Base-by-base conservation (phyloP, 2,888 invertebrate species). In the Eristalis arbustorum region DNA sequence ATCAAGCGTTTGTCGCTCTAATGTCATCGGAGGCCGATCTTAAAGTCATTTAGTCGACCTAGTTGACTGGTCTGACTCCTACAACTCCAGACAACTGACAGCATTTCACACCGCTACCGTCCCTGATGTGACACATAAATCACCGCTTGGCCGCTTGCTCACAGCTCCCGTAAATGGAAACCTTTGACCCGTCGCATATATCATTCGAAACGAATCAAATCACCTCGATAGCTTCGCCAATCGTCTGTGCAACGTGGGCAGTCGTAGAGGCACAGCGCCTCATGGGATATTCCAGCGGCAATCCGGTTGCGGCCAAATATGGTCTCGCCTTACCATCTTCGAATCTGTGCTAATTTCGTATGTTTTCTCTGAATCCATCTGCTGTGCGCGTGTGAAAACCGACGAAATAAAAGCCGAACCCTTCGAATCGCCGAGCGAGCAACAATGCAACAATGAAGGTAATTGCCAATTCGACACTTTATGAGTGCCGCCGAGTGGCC, bases 111-210 rank as follows among this genome's bases (percentile, higher is more conserved):
- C 2, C 5, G 1, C 49, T 8, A 18, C 6, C 49, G 18, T 5
- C 8, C n/a, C 8, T 18, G 49, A 8, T 18, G 8, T 49, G 49
- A 49, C 49, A 18, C 49, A 49, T 8, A 49, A 49, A 18, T 8
- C 18, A 22, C 49, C 1, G 1, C 42, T 5, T 3, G 49, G 18
- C 6, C 49, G 49, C 49, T 18, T 49, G 49, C 18, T 68, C 62
- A 63, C 11, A 42, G 11, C 18, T 11, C 25, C 63, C 25, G 62
- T 64, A 73, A 71, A 49, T 66, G 42, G 77, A 74, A 69, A 49
- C 28, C 49, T 68, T 57, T 78, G 82, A 80, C 81, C 84, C 73
- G 64, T 61, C 28, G 40, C 77, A 82, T 85, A 74, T 82, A 34
- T 73, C 76, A 13, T 42, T 80, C 42, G 13, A 74, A 73, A 82